Base-by-base conservation (phyloP, 2,888 invertebrate species). In the Drosophila putrida region DNA sequence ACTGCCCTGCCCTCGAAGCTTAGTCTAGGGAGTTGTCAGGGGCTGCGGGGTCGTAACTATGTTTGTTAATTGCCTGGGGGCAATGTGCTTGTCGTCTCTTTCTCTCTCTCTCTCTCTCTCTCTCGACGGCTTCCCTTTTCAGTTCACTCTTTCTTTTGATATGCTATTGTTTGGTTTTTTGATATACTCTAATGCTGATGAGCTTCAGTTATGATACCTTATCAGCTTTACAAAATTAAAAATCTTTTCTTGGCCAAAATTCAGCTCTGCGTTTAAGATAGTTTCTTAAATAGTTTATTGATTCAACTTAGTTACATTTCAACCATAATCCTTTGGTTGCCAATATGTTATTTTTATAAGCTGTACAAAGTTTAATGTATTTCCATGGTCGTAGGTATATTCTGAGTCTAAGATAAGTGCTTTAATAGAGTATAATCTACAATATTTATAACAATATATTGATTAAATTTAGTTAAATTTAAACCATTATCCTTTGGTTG, bases 61-160 rank as follows among this genome's bases (percentile, higher is more conserved):
- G 51, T 49, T 71, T 76, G 47, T 63, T 54, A 55, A 54, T 58
- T 67, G 67, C 47, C 46, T 39, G 63, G 49, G 47, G 43, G 47
- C 55, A 66, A 31, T 35, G 71, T 36, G 46, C 36, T 28, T 28
- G 27, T 13, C 28, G 15, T n/a, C 10, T 25, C 35, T 8, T 31
- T 51, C 6, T 13, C 27, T 27, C 25, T 2, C 51, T 20, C 20
- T 25, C 49, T 0, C 25, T 4, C n/a, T 38, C 13, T 0, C 27
- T 44, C 25, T 6, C 8, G 3, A n/a, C n/a, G n/a, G n/a, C n/a
- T n/a, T 0, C 38, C 28, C 15, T 4, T 8, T 36, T 10, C 4
- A 20, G 2, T 6, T 25, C 6, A 6, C 28, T 28, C 4, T 31
- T 4, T 20, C 41, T 41, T 8, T 41, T 11, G 33, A 33, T 39